Evolutionary conservation across 1,140 invertebrate species (phyloP).

Genomic region (Drosophila auraria): DNA sequence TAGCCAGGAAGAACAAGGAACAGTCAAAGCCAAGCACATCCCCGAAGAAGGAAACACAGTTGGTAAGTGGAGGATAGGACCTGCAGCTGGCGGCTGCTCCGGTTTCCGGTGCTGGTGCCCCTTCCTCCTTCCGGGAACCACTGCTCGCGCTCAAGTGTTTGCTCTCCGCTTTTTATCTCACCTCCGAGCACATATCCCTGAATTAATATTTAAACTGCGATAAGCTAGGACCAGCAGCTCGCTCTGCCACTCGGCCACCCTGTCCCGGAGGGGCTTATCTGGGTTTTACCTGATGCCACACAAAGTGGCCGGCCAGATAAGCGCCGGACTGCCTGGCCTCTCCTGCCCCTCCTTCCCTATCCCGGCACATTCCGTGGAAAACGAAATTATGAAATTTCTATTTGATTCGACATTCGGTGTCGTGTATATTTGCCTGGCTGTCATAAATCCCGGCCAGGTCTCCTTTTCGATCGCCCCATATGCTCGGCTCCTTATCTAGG

Average conservation of each 20-base stretch:
- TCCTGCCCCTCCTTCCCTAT: not conserved
- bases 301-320: constrained; percentile 32
- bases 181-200: constrained; percentile 63
- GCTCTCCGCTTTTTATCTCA: constrained; percentile 34
- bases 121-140: constrained; percentile 27
- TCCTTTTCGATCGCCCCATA: constrained; percentile 63
- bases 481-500: constrained; percentile 49
- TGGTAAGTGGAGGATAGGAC: constrained; percentile 35
- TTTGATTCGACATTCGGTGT: constrained; percentile 70
- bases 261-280: constrained; percentile 29
- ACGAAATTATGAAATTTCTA: constrained; percentile 69
- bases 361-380: constrained; percentile 30
- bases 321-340: not conserved
- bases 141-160: constrained; percentile 36
- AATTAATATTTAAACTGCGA: constrained; percentile 81
- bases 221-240: constrained; percentile 57
- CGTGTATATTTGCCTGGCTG: constrained; percentile 62
- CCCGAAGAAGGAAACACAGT: constrained; percentile 9
- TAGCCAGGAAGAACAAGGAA: constrained; percentile 56
- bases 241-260: constrained; percentile 3
- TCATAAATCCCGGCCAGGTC: constrained; percentile 59
- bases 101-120: constrained; percentile 20
- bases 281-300: constrained; percentile 60
- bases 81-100: constrained; percentile 15
- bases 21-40: constrained; percentile 9